Conservation (phyloP, 2,888 invertebrate species). For the Pyrrhia umbra region DNA sequence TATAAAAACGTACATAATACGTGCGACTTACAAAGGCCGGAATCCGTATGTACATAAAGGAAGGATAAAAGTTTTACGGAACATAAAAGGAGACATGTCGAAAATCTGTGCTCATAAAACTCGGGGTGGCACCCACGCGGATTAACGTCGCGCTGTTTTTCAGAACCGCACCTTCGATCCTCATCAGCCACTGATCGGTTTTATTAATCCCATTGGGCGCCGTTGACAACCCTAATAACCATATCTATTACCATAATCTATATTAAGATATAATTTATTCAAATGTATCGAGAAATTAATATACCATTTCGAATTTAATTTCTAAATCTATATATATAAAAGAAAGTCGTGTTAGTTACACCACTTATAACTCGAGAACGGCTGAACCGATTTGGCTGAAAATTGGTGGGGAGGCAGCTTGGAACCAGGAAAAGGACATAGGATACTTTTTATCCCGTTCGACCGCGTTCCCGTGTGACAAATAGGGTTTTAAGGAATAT, state of each 20-base stretch:
- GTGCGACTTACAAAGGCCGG: conserved; percentile 69
- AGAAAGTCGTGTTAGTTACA: no score
- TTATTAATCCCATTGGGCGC: conserved; percentile 55
- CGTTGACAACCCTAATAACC: conserved; percentile 61
- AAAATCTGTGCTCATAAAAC: conserved; percentile 83
- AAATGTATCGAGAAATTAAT: conserved; percentile 38
- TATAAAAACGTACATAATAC: conserved; percentile 61
- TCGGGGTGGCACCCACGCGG: conserved; percentile 64
- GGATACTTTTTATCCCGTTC: no score
- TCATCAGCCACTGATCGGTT: conserved; percentile 42
- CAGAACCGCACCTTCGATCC: conserved; percentile 42
- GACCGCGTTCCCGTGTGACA: no score
- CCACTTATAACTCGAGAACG: no score
- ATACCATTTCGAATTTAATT: conserved; percentile 34
- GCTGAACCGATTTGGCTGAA: no score
- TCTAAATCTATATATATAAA: no score
- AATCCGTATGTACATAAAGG: conserved; percentile 71
- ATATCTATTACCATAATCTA: conserved; percentile 52
- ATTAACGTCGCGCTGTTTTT: conserved; percentile 60
- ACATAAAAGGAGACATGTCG: conserved; percentile 81
- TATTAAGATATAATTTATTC: conserved; percentile 58
- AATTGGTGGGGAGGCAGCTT: no score
- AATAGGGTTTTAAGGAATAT: no score
- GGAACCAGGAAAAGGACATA: no score
- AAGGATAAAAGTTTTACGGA: conserved; percentile 82